phyloP scores from a whole-genome alignment of 2,797 vertebrate genomes.

The Anabacerthia variegaticeps region DNA sequence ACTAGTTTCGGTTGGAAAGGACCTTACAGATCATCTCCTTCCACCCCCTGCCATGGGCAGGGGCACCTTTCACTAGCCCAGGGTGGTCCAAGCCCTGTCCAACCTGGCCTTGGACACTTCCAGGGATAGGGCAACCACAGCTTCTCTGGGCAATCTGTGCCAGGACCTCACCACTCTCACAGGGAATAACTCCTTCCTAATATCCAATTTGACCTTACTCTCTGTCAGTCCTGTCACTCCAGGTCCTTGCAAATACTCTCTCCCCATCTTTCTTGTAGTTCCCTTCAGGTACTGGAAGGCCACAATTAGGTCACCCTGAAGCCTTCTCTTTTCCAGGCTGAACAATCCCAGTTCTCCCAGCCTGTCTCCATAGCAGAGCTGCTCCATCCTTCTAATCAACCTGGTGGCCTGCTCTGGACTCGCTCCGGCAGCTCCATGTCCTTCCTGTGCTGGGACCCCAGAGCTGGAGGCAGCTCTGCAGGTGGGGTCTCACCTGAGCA shows the following conservation, averaged over 20 bases:
- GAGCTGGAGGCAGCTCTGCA: background rate
- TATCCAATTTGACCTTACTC: background rate
- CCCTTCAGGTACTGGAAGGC: background rate
- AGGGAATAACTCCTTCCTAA: background rate
- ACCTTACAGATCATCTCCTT: rapidly evolving
- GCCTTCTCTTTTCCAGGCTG: background rate
- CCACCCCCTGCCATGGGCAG: background rate
- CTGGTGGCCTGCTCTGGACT: background rate
- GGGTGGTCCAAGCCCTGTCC: rapidly evolving
- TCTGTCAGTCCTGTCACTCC: background rate
- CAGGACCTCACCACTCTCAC: background rate
- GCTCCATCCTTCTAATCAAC: background rate
- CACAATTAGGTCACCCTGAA: background rate
- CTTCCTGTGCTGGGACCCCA: background rate
- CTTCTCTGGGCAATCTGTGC: background rate
- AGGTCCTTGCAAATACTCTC: background rate
- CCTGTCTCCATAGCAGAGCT: background rate
- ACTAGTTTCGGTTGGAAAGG: background rate
- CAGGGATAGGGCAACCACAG: background rate
- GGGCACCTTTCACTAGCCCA: background rate
- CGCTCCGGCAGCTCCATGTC: rapidly evolving
- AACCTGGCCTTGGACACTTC: background rate
- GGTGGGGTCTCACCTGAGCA: background rate
- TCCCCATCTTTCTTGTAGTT: background rate
- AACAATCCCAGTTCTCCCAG: background rate